Evolutionary conservation across 2,797 vertebrate species (phyloP), one percentile per base, ranked within the genome.

Genomic region (Carduelis carduelis): DNA sequence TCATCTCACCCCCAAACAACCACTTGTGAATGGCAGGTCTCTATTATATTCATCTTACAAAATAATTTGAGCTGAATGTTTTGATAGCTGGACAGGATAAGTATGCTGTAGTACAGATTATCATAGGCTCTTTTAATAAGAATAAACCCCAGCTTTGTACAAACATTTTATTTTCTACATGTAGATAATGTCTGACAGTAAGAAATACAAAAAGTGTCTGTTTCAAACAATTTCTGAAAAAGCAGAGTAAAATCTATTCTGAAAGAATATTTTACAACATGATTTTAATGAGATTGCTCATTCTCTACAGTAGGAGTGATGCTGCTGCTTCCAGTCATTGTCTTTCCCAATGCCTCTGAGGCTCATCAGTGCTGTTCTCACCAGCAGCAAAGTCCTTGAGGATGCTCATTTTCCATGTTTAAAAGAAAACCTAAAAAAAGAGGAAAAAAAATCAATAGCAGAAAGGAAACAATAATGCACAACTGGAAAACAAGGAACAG

Each of bases 381-480:
- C 6, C 27, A 50, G 44, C n/a, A 83, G 41, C 11, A 32, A 8
- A 21, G 21, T 80, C 75, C 61, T 53, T 3, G 6, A 69, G 87
- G 95, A 83, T 23, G 46, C 88, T 96, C 93, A 74, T 94, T 98
- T 98, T 80, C 97, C 97, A 9, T 97, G 91, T 76, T 97, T 97
- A 94, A 98, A 98, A 49, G 85, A 97, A 92, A 98, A 98, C 93
- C 98, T 98, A 83, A 41, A 88, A 34, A 39, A 34, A 35, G 20
- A 5, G 8, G 39, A 39, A 4, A 26, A 43, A 34, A 34, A 12
- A 9, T 8, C 20, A 56, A 13, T 24, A 52, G 28, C 27, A 30
- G 57, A 53, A 91, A 79, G 47, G 63, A 89, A 72, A 64, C 26
- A 49, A 57, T 27, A 35, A 61, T 6, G 14, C 44, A 23, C 35